Evolutionary conservation across 2,797 vertebrate genomes (phyloP).

Genomic region (Micrastur ruficollis): DNA sequence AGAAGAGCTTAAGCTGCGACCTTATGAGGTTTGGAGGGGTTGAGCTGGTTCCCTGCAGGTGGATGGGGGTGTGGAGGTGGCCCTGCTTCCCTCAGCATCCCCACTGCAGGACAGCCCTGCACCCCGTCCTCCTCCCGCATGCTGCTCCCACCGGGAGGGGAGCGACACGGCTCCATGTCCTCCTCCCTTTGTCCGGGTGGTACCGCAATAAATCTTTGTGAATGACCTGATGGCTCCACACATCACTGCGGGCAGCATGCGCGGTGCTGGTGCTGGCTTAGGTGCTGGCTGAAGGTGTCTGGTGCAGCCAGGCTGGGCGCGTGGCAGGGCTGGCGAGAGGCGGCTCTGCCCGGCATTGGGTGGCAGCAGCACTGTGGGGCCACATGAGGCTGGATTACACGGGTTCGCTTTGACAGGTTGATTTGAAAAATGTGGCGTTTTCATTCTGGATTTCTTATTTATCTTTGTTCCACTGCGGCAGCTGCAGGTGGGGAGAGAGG

Average conservation of each 20-base stretch:
- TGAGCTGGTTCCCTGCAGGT: not conserved
- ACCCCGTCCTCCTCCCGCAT: not conserved
- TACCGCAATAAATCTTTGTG: conserved; percentile 72
- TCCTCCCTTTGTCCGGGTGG: conserved; percentile 51
- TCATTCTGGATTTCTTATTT: not conserved
- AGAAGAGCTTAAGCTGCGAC: not conserved
- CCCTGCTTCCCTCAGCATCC: too few species aligned
- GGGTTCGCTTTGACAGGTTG: not conserved
- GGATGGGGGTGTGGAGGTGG: not conserved
- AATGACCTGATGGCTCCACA: conserved; percentile 47
- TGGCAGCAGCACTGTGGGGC: not conserved
- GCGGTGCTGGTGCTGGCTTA: not conserved
- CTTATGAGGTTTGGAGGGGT: not conserved
- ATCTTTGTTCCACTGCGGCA: not conserved
- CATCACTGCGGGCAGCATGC: not conserved
- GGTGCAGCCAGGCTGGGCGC: not conserved
- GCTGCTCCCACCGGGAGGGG: not conserved
- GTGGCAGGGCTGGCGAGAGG: not conserved
- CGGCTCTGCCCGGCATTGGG: not conserved
- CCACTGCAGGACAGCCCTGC: rapidly evolving
- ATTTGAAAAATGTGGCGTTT: not conserved
- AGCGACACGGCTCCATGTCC: not conserved
- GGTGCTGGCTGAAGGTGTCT: not conserved
- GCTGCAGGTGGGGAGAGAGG: not conserved
- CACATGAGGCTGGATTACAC: not conserved